Percentiles rank a stretch among this genome's conserved stretches.
Conservation (phyloP, 2,888 invertebrate species). For the Zhuqinia jingwanae region DNA sequence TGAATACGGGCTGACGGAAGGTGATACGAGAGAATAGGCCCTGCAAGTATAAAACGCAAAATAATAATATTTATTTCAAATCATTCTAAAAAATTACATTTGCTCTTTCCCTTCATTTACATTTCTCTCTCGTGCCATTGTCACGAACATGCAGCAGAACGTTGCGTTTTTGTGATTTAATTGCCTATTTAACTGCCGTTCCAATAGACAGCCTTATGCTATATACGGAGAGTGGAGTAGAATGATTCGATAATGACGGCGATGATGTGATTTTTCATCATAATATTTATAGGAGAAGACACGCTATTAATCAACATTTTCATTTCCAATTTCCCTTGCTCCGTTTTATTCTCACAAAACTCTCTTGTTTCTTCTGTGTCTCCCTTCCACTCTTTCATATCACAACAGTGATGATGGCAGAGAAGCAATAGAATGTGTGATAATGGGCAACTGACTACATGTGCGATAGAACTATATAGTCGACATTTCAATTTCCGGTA, state of each 20-base stretch:
- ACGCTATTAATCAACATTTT: conserved; percentile 70
- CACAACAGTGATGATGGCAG: not conserved
- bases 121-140: not conserved
- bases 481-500: conserved; percentile 70
- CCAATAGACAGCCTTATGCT: not conserved
- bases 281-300: conserved; percentile 53
- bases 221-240: not conserved
- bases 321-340: conserved; percentile 71
- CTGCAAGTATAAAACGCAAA: no score
- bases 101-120: not conserved
- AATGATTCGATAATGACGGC: not conserved
- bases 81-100: no score
- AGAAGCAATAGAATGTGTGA: not conserved
- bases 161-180: no score
- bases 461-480: not conserved
- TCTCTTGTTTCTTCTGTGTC: not conserved
- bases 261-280: not conserved
- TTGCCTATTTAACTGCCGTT: no score
- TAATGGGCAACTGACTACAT: not conserved
- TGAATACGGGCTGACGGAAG: conserved; percentile 94
- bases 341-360: not conserved
- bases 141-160: not conserved
- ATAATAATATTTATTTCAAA: not conserved
- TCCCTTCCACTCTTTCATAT: not conserved
- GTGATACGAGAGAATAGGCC: conserved; percentile 97